Conservation (phyloP, 1,140 invertebrate species). For the Asbolus verrucosus region DNA sequence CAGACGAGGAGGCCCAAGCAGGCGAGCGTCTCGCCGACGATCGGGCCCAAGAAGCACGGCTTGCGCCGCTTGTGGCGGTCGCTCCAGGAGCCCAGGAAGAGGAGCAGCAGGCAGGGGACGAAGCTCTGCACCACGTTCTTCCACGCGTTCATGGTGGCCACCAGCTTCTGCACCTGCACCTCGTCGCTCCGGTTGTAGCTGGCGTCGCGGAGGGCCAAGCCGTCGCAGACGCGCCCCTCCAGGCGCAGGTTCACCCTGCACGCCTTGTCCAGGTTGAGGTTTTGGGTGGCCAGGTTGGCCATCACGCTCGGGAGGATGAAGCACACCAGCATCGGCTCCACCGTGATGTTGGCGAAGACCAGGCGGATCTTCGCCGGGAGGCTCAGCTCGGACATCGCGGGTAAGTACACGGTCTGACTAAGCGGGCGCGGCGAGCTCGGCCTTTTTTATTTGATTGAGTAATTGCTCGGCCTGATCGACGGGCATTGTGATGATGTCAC, state of each 20-base stretch:
- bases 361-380: background rate
- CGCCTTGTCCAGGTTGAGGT: slow-evolving; percentile 71
- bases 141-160: slow-evolving; percentile 58
- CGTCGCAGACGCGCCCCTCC: slow-evolving; percentile 59
- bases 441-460: slow-evolving; percentile 31
- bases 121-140: slow-evolving; percentile 57
- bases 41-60: slow-evolving; percentile 71
- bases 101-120: slow-evolving; percentile 68
- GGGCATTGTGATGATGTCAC: too few species aligned
- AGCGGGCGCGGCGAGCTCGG: too few species aligned
- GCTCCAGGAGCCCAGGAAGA: slow-evolving; percentile 73
- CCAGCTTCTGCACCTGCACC: slow-evolving; percentile 58
- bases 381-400: too few species aligned
- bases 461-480: too few species aligned
- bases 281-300: slow-evolving; percentile 67
- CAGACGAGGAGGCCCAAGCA: slow-evolving; percentile 66
- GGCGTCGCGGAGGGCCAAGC: slow-evolving; percentile 66
- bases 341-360: slow-evolving; percentile 59
- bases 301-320: slow-evolving; percentile 67
- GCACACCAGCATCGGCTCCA: slow-evolving; percentile 68
- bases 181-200: slow-evolving; percentile 51
- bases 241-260: slow-evolving; percentile 72
- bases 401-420: too few species aligned
- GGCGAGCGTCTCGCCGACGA: slow-evolving; percentile 5
- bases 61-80: slow-evolving; percentile 73